Base-by-base conservation (phyloP, 2,113 vertebrate genomes). In the Psophia crepitans region DNA sequence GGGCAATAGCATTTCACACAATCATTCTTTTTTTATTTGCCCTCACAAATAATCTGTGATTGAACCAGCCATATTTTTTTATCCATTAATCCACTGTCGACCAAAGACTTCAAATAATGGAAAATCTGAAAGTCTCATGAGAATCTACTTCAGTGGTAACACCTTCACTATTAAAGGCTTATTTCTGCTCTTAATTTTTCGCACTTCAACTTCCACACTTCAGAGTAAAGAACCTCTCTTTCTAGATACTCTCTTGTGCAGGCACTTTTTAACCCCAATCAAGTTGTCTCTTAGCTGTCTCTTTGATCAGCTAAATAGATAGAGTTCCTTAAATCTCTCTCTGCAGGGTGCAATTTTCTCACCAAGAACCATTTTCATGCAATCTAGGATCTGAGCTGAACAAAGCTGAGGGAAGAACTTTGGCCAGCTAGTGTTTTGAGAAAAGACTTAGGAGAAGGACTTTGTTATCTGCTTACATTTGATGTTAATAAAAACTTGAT, bases 401-500 rank as follows among this genome's bases (percentile, higher is more conserved):
- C 63, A 92, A 86, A 80, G 39, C 19, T 30, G 32, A 80, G 16
- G 23, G n/a, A 61, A 84, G 60, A 89, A 90, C 61, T 96, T 92
- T 66, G 69, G 33, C 87, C 57, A 81, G 92, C 89, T 60, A 3
- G 1, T 76, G 53, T 79, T 90, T 76, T 90, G 66, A 77, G 80
- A 85, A 94, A 92, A 91, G 32, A 54, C 37, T 89, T 90, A 58
- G 76, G 48, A 91, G 73, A 65, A 90, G 96, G 63, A 90, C 85
- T 90, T 94, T 70, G 63, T 97, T 95, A 95, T 89, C 93, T 91
- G 66, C 69, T 96, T 90, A 91, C 87, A 91, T 91, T 90, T 96
- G 92, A 63, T 95, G 93, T 95, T 96, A 96, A 93, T 93, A 95
- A 93, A 96, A 91, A 88, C 58, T 83, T 96, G 74, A 96, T 90